Base-by-base conservation (phyloP, 2,888 invertebrate genomes). In the Panopea generosa region DNA sequence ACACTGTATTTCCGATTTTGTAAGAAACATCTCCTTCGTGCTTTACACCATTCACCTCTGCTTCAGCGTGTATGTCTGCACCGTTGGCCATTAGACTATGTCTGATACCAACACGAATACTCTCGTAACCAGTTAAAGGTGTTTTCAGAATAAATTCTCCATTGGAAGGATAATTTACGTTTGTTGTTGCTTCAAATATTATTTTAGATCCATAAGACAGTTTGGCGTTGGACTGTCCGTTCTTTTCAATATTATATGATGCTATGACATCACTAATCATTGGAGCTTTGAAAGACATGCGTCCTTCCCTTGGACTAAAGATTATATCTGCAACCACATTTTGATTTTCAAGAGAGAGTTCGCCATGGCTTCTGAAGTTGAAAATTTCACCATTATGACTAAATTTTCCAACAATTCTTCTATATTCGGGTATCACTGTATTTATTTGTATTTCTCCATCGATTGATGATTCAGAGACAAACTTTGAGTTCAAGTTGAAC, bases 51-150 rank as follows among this genome's bases (percentile, higher is more conserved):
- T 43, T 27, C n/a, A 50, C n/a, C 18, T 20, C 11, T 18, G 22
- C 20, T 26, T 65, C 40, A 11, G 53, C 59, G 18, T 47, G 63
- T 18, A 40, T 22, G 29, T 62, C 49, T 4, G 59, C 24, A 16
- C 65, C 60, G 27, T 59, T 59, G 33, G 59, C 33, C 11, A 6
- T 11, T 16, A 22, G 16, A 14, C 7, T 18, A 18, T 33, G 26
- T 2, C 27, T 38, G 4, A 59, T 7, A 27, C 57, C 57, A 6
- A 47, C 61, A 24, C 55, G 53, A 4, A 67, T 56, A 18, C 61
- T 45, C 53, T 67, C 56, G 18, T 40, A 62, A 9, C 60, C 66
- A 40, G 43, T 14, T 16, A 67, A 47, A 22, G 73, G 73, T 3
- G 73, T 59, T 29, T 56, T 50, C 2, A 74, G 14, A 18, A 45